phyloP scores from a whole-genome alignment of 2,888 invertebrate genomes.

The Lamellibrachia satsuma region DNA sequence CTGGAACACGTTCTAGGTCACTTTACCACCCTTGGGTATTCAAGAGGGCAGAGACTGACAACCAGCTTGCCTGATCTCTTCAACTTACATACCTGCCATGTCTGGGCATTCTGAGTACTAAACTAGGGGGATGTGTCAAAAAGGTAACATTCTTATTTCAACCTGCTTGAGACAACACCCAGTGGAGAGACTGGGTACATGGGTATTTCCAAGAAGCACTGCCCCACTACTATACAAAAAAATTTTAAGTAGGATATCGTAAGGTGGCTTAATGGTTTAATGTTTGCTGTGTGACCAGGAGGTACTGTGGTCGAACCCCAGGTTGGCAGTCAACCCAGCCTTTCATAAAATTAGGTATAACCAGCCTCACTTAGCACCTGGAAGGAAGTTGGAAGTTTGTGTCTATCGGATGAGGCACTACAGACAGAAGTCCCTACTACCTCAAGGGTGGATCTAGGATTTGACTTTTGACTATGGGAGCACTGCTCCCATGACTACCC shows the following conservation, averaged over 20 bases:
- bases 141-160: neutral
- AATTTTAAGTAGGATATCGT: neutral
- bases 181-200: neutral
- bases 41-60: neutral
- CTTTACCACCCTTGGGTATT: neutral
- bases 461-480: no score
- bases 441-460: no score
- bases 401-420: neutral
- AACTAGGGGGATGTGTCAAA: slow-evolving; percentile 4
- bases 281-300: neutral
- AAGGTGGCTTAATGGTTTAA: neutral
- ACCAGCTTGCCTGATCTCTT: neutral
- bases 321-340: neutral
- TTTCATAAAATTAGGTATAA: neutral
- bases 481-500: no score
- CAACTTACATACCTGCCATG: neutral
- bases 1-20: neutral
- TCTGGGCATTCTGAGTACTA: neutral
- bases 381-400: neutral
- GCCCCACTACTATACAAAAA: neutral
- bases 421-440: neutral
- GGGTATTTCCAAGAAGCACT: neutral
- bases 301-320: neutral
- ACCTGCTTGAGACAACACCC: neutral
- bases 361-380: neutral